These are phyloP conservation scores for Drosophila ezoana DNA, from an alignment of 2,888 invertebrate species.

Conservation along the genomic window DNA sequence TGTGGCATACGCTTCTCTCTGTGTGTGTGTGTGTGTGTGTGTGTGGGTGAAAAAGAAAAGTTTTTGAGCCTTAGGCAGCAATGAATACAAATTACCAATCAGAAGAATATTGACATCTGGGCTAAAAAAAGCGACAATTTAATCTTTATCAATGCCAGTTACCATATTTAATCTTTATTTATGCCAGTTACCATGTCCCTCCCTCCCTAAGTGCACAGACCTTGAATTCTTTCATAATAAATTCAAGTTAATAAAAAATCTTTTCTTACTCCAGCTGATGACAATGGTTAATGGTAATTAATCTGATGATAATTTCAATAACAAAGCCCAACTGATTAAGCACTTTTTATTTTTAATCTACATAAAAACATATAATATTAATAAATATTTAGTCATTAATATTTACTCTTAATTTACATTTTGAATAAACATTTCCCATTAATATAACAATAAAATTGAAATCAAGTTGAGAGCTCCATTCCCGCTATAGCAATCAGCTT, in stretches of 20 bases:
- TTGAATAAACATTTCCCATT: no score
- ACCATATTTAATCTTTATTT: not conserved
- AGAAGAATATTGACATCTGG: conserved; percentile 21
- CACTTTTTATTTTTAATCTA: no score
- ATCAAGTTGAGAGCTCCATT: not conserved
- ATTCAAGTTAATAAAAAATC: no score
- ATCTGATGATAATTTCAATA: no score
- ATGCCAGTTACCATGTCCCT: no score
- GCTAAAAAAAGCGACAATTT: not conserved
- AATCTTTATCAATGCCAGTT: not conserved
- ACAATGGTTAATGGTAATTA: no score
- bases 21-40: conserved; percentile 17
- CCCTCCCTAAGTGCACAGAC: no score
- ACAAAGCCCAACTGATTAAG: no score
- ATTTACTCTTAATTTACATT: no score
- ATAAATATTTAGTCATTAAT: no score
- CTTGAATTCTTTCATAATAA: no score
- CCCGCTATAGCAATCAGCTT: conserved; percentile 40
- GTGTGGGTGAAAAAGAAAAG: conserved; percentile 34
- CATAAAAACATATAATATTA: no score
- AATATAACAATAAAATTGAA: not conserved
- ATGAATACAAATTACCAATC: conserved; percentile 52
- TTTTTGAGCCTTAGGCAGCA: conserved; percentile 36
- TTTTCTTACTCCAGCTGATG: not conserved
- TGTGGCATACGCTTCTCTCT: conserved; percentile 7